These are phyloP conservation scores for Drosophila prosaltans DNA, from an alignment of 1,140 invertebrate species.

Conservation along the genomic window DNA sequence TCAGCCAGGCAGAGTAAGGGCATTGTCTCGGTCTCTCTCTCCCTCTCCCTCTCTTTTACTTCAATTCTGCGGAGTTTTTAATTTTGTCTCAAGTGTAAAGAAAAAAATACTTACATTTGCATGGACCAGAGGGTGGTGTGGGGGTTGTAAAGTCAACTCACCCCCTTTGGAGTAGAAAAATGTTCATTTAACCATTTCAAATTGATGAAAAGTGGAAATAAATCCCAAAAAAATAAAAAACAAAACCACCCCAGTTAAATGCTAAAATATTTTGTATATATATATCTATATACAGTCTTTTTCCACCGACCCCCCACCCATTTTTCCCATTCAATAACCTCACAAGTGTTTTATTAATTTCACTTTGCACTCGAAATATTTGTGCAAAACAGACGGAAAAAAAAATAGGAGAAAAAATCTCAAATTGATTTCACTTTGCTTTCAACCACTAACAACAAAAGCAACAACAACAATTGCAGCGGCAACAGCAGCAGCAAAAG, in stretches of 20 bases:
- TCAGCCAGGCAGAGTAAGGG: background rate
- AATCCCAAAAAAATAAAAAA: slow-evolving; percentile 32
- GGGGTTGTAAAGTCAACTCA: slow-evolving; percentile 17
- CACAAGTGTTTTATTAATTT: slow-evolving; percentile 72
- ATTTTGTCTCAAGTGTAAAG: slow-evolving; percentile 73
- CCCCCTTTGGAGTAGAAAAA: slow-evolving; percentile 15
- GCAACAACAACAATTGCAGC: slow-evolving; percentile 24
- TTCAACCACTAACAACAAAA: slow-evolving; percentile 32
- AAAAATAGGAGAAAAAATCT: background rate
- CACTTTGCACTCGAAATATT: slow-evolving; percentile 59
- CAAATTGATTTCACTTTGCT: slow-evolving; percentile 70
- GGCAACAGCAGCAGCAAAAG: slow-evolving; percentile 21
- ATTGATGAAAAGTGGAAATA: slow-evolving; percentile 47
- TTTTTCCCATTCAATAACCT: background rate
- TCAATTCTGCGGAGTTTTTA: slow-evolving; percentile 46
- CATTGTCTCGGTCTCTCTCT: background rate
- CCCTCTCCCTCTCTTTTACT: slow-evolving; percentile 1
- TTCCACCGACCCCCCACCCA: no score
- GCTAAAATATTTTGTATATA: background rate
- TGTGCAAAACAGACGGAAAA: slow-evolving; percentile 18
- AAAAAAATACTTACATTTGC: slow-evolving; percentile 60
- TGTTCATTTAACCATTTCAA: slow-evolving; percentile 68
- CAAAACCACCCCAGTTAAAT: slow-evolving; percentile 13
- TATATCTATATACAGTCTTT: no score
- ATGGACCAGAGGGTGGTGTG: slow-evolving; percentile 26